These are phyloP conservation scores for Drosophila bunnanda DNA, from an alignment of 2,888 invertebrate species.

Conservation along the genomic window DNA sequence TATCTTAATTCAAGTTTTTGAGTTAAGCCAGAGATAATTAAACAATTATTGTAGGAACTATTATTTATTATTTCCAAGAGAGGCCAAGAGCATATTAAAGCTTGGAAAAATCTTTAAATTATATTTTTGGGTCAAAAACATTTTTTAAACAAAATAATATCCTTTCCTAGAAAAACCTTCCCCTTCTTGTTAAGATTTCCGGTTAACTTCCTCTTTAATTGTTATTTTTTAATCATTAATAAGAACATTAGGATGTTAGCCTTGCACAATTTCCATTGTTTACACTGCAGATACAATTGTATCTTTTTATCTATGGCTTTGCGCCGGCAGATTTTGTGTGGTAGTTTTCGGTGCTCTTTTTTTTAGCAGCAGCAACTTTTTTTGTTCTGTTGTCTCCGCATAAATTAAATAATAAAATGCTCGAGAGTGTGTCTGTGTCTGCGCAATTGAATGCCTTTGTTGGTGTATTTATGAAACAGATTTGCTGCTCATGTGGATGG, in stretches of 20 bases:
- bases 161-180: no score
- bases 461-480: constrained; percentile 58
- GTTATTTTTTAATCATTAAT: not conserved
- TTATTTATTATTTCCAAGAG: not conserved
- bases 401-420: constrained; percentile 83
- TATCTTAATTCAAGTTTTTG: not conserved
- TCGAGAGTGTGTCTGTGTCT: constrained; percentile 52
- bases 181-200: not conserved
- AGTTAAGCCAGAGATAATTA: not conserved
- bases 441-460: constrained; percentile 66
- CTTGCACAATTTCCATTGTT: constrained; percentile 49
- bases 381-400: constrained; percentile 59
- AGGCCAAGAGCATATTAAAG: not conserved
- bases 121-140: no score
- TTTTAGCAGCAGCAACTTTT: constrained; percentile 66
- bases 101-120: no score
- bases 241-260: not conserved
- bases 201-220: not conserved
- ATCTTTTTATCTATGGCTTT: constrained; percentile 41
- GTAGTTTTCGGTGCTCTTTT: constrained; percentile 49
- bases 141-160: not conserved
- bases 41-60: no score
- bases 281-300: constrained; percentile 46
- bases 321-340: constrained; percentile 22
- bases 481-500: constrained; percentile 62